Evolutionary conservation across 1,140 invertebrate species (phyloP).

Genomic region (Mesaphorura yosii): DNA sequence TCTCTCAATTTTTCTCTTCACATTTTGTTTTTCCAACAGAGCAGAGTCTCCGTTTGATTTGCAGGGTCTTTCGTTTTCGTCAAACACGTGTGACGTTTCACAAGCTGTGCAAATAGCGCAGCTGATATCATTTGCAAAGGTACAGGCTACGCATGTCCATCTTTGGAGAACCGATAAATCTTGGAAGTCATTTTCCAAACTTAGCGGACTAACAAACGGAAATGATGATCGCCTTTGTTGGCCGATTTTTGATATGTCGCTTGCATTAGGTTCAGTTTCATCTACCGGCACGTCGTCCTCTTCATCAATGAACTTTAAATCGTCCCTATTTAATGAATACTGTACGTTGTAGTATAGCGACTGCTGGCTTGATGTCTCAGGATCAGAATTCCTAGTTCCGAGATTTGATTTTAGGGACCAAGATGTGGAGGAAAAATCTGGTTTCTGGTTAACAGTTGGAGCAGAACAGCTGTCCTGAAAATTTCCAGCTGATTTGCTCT

Average conservation of each 20-base stretch:
- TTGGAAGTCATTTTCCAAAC: conserved; percentile 15
- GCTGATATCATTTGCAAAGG: conserved; percentile 59
- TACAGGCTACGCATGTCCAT: conserved; percentile 81
- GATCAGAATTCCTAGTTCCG: too few species aligned
- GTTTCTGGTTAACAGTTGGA: too few species aligned
- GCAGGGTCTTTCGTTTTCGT: background rate
- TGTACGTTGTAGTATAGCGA: too few species aligned
- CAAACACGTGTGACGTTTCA: conserved; percentile 62
- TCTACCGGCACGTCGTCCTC: conserved; percentile 10
- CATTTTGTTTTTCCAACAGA: background rate
- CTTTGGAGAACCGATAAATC: conserved; percentile 36
- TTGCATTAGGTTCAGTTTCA: background rate
- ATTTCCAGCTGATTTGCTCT: too few species aligned
- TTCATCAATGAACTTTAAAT: conserved; percentile 20
- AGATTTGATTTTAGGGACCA: background rate
- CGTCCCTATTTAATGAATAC: too few species aligned
- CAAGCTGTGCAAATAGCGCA: conserved; percentile 65
- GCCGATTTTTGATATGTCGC: background rate
- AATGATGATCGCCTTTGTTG: conserved; percentile 15
- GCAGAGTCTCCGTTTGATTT: background rate
- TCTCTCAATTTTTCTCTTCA: conserved; percentile 23
- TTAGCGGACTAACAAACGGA: conserved; percentile 30
- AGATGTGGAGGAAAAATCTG: background rate
- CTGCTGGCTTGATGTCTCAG: too few species aligned
- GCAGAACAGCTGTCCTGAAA: too few species aligned